Evolutionary conservation across 2,113 vertebrate genomes (phyloP), one percentile per base, ranked within the genome.

Genomic region (Isurus oxyrinchus): DNA sequence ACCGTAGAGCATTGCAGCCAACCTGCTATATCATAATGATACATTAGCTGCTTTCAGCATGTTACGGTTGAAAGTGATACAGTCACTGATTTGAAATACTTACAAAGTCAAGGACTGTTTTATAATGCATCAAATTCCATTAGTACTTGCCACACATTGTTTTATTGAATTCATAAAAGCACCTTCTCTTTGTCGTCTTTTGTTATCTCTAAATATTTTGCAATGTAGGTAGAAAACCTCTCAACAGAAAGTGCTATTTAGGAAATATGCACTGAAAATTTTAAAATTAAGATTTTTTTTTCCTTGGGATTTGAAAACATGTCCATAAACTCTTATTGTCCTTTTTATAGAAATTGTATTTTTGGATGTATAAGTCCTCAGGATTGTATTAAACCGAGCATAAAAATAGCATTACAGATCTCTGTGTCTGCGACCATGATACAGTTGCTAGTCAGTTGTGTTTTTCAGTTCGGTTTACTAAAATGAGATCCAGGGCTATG

Each of bases 1-100:
- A 97, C 98, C 98, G 97, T 98, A 97, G 98, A 98, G 98, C 97
- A 97, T 97, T 97, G 97, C 96, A 53, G 97, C 97, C 97, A 98
- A 98, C 98, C 98, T 98, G 97, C 97, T 98, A 97, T 97, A 98
- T 98, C 98, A 98, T 98, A 97, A 98, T 98, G 97, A 98, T 98
- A 97, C 97, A 98, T 98, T 97, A 97, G 97, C 96, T 96, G 97
- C 97, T 98, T 97, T 97, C 97, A 97, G 91, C 69, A 57, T 96
- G 97, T 95, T 97, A 97, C 97, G 97, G 97, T 84, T 94, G 96
- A 97, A 97, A 96, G 94, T 98, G 97, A 97, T 97, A 97, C 97
- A 98, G 97, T 97, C 97, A 97, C 94, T 96, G 90, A 95, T 96
- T 44, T 0, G 96, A 97, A 97, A 97, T 49, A 96, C 88, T 96